phyloP scores from a whole-genome alignment of 2,797 vertebrate species.

The Platalea minor region DNA sequence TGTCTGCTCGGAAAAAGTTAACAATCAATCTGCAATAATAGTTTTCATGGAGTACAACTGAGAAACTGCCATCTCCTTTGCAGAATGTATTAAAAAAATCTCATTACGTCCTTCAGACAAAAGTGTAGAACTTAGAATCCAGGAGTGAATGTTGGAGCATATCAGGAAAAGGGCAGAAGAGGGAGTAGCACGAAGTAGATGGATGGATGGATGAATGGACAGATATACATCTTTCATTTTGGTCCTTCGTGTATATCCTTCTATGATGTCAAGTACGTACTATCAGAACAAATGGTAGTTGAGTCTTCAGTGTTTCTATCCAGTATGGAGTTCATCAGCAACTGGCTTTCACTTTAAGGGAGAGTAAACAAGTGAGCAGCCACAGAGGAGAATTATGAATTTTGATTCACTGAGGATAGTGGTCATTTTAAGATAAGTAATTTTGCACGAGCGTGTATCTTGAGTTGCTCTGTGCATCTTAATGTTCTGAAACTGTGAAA shows the following conservation, averaged over 20 bases:
- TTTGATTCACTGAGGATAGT: background rate
- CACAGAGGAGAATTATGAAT: slow-evolving; percentile 27
- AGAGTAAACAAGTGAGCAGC: slow-evolving; percentile 41
- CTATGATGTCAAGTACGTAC: background rate
- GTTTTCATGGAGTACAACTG: slow-evolving; percentile 3
- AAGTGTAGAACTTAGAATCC: background rate
- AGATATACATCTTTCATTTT: background rate
- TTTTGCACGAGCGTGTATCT: slow-evolving; percentile 23
- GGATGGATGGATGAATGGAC: background rate
- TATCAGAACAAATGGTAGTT: slow-evolving; percentile 32
- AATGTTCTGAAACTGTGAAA: slow-evolving; percentile 29
- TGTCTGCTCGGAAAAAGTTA: background rate
- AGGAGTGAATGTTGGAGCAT: background rate
- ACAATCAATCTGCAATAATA: slow-evolving; percentile 35
- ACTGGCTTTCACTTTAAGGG: background rate
- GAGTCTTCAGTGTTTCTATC: background rate
- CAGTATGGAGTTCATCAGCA: background rate
- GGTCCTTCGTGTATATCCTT: background rate
- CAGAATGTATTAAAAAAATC: background rate
- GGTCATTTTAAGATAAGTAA: slow-evolving; percentile 34
- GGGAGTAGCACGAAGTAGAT: background rate
- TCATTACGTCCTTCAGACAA: background rate
- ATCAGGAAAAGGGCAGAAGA: background rate
- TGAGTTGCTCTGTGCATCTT: slow-evolving; percentile 20
- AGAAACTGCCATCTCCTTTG: slow-evolving; percentile 6